Conservation (phyloP, 2,888 invertebrate genomes). For the Meiosimyza platycephala region DNA sequence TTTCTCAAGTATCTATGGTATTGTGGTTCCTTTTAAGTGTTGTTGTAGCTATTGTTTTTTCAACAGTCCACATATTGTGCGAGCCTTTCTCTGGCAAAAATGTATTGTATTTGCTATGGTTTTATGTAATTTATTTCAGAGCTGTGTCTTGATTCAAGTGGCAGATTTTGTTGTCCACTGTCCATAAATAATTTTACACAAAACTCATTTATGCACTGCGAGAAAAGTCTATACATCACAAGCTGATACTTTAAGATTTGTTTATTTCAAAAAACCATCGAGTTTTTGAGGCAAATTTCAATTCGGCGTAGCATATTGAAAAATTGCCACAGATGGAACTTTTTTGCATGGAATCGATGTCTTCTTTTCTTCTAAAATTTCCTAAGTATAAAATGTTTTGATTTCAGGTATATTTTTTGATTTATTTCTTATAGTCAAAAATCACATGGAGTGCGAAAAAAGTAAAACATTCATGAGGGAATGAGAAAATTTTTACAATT, state of each 20-base stretch:
- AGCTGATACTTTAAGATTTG: not conserved
- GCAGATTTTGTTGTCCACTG: not conserved
- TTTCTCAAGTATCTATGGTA: slow-evolving; percentile 14
- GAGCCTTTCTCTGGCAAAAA: not conserved
- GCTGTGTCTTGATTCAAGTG: slow-evolving; percentile 2
- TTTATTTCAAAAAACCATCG: not conserved
- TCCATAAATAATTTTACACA: not conserved
- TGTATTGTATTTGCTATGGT: not conserved
- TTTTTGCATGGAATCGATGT: too few relatives aligned
- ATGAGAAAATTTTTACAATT: too few relatives aligned
- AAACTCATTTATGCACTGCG: not conserved
- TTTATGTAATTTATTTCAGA: not conserved
- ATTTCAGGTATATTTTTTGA: too few relatives aligned
- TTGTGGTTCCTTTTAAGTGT: slow-evolving; percentile 10
- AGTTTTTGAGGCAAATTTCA: not conserved
- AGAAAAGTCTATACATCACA: not conserved
- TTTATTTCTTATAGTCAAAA: too few relatives aligned
- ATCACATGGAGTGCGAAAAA: too few relatives aligned
- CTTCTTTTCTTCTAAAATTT: too few relatives aligned
- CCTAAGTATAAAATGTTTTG: too few relatives aligned
- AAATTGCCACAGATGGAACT: too few relatives aligned
- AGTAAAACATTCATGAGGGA: too few relatives aligned
- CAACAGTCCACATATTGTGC: too few relatives aligned
- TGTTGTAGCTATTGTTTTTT: slow-evolving; percentile 1
- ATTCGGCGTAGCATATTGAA: not conserved